Conservation (phyloP, 2,888 invertebrate species). For the Hirtodrosophila histrioides region DNA sequence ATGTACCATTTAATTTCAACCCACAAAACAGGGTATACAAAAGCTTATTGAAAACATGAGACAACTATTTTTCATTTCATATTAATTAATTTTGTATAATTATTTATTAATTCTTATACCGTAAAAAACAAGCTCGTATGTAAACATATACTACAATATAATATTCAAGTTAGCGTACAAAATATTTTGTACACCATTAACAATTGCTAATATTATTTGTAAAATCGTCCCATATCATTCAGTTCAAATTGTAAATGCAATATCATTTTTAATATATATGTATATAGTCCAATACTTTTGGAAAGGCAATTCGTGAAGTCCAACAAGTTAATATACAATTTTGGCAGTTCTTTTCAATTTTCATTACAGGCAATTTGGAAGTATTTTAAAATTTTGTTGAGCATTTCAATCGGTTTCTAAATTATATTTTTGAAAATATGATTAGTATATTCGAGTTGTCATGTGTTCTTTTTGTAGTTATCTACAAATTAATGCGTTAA, state of each 20-base stretch:
- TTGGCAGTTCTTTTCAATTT: constrained; percentile 10
- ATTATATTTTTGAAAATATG: constrained; percentile 8
- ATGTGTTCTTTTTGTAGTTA: constrained; percentile 1
- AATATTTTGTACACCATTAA: constrained; percentile 55
- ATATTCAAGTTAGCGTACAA: constrained; percentile 55
- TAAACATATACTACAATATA: constrained; percentile 34
- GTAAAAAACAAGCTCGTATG: constrained; percentile 29
- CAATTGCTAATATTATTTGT: constrained; percentile 55
- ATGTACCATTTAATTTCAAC: too few species aligned
- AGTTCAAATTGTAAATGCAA: constrained; percentile 42
- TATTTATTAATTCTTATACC: constrained; percentile 11
- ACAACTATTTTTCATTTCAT: too few species aligned
- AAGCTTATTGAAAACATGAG: too few species aligned
- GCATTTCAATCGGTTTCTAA: not conserved
- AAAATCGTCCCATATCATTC: constrained; percentile 15
- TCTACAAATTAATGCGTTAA: constrained; percentile 33
- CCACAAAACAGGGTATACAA: too few species aligned
- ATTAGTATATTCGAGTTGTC: constrained; percentile 17
- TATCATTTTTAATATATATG: constrained; percentile 30
- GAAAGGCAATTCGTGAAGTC: constrained; percentile 47
- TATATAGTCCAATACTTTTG: constrained; percentile 27
- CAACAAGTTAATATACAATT: constrained; percentile 13
- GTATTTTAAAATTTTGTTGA: not conserved
- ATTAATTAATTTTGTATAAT: constrained; percentile 1
- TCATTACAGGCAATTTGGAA: not conserved